Percentiles rank a stretch among this genome's conserved stretches.
phyloP scores from a whole-genome alignment of 2,113 vertebrate species.

The Notothenia rossii region DNA sequence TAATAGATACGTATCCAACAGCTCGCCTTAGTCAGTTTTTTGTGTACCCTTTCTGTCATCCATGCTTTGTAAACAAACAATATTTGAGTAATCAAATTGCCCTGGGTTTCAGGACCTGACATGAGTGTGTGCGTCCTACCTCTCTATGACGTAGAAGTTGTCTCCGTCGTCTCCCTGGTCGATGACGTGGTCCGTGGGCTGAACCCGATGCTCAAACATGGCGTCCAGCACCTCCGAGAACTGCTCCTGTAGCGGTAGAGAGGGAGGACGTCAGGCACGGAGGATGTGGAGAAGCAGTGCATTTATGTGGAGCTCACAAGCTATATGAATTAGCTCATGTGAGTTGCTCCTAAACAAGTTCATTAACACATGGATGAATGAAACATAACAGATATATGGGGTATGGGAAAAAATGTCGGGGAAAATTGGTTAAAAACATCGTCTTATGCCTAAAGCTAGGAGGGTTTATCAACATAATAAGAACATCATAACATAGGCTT shows the following conservation, averaged over 20 bases:
- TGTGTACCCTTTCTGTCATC: not conserved
- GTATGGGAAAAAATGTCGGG: not conserved
- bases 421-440: not conserved
- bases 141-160: conserved; percentile 98
- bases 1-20: not conserved
- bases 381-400: not conserved
- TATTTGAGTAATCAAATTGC: conserved; percentile 4
- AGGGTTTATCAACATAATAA: not conserved
- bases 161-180: conserved; percentile 98
- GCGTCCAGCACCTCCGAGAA: conserved; percentile 97
- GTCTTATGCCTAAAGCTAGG: not conserved
- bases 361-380: conserved; percentile 9
- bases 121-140: conserved; percentile 75
- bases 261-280: conserved; percentile 14
- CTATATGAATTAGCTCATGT: conserved; percentile 7
- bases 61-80: not conserved
- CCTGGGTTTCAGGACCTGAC: not conserved
- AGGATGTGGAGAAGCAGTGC: not conserved
- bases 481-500: not conserved
- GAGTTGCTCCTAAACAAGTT: not conserved
- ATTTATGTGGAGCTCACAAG: not conserved
- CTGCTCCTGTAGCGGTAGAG: conserved; percentile 87
- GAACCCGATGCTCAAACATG: conserved; percentile 96
- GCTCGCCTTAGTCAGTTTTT: not conserved
- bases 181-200: conserved; percentile 95